Evolutionary conservation across 2,797 vertebrate genomes (phyloP).

Genomic region (Macropus fuliginosus): DNA sequence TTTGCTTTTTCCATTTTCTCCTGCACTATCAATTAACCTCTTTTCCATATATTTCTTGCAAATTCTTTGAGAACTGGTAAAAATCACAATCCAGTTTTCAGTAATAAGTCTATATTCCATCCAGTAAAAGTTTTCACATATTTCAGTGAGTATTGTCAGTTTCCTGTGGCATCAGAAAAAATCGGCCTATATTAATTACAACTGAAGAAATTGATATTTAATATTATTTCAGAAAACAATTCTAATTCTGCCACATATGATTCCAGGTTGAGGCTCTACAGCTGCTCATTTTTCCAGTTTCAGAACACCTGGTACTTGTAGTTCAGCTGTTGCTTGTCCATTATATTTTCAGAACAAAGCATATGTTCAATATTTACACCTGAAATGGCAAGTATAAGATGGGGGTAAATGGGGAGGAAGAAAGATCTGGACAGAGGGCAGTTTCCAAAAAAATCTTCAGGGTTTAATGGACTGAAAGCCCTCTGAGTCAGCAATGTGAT

Average conservation of each 20-base stretch:
- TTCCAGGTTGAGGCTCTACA: conserved; percentile 36
- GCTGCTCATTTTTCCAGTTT: background rate
- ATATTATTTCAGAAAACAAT: background rate
- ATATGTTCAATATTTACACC: background rate
- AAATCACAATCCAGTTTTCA: conserved; percentile 21
- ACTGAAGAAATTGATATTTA: background rate
- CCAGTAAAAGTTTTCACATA: conserved; percentile 14
- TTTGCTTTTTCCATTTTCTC: conserved; percentile 3
- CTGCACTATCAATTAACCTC: accelerated
- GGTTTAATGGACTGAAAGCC: background rate
- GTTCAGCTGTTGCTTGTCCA: background rate
- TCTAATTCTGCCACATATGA: conserved; percentile 20
- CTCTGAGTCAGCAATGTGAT: background rate
- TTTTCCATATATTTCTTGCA: background rate
- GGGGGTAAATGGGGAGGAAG: background rate
- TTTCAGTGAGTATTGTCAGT: conserved; percentile 39
- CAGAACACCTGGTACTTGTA: background rate
- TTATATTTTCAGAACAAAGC: background rate
- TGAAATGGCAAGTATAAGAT: background rate
- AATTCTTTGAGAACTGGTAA: conserved; percentile 6
- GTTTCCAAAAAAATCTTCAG: background rate
- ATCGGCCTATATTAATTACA: background rate
- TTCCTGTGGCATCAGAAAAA: background rate
- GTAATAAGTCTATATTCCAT: conserved; percentile 12
- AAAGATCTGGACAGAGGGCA: background rate